Percentiles rank a stretch among this genome's conserved stretches.
Conservation (phyloP, 2,888 invertebrate species). For the Homarus gammarus region DNA sequence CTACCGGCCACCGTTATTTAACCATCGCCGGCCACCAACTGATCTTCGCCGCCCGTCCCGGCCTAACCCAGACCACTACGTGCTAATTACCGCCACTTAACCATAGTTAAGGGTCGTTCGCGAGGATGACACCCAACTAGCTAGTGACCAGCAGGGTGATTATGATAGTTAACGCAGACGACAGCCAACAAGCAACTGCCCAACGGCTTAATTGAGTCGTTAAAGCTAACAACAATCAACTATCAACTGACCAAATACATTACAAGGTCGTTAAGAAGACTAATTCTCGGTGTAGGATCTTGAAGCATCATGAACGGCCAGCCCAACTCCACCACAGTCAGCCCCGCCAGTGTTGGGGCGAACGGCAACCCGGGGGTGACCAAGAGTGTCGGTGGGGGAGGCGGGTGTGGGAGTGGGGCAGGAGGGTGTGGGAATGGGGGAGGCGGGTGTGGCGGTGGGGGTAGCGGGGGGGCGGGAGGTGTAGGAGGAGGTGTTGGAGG, state of each 20-base stretch:
- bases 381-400: slow-evolving; percentile 8
- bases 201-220: too few species aligned
- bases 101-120: neutral
- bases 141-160: too few species aligned
- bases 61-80: neutral
- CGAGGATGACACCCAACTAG: neutral
- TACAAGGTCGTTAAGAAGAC: too few species aligned
- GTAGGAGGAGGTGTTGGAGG: neutral
- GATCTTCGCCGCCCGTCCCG: neutral
- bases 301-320: slow-evolving; percentile 48
- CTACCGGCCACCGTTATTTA: too few species aligned
- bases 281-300: too few species aligned
- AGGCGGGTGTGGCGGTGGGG: neutral
- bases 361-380: slow-evolving; percentile 22
- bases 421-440: slow-evolving; percentile 25
- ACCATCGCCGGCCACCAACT: too few species aligned
- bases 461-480: neutral
- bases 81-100: slow-evolving; percentile 27
- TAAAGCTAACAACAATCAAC: too few species aligned
- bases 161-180: too few species aligned
- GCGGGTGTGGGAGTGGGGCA: too few species aligned
- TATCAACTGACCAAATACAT: too few species aligned
- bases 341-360: slow-evolving; percentile 39
- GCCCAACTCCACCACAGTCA: slow-evolving; percentile 15
- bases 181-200: too few species aligned